Evolutionary conservation across 2,113 vertebrate genomes (phyloP).

Genomic region (Catharus bicknelli): DNA sequence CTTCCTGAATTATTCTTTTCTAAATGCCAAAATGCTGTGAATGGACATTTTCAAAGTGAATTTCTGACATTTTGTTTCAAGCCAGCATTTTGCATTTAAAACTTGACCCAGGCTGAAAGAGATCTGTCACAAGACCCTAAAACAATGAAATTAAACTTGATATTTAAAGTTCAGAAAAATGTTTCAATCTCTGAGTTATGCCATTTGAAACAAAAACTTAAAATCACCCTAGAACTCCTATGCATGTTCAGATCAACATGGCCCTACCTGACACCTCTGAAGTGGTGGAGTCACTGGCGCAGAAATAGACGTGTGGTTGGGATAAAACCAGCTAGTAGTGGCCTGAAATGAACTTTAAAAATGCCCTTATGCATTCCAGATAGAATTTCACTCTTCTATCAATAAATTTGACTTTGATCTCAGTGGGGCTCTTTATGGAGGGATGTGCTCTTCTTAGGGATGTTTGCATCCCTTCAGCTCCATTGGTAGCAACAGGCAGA

Average conservation of each 20-base stretch:
- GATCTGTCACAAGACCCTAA: neutral
- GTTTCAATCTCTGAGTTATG: neutral
- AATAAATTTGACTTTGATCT: neutral
- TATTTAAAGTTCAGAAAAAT: neutral
- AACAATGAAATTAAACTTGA: neutral
- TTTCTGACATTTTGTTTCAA: constrained; percentile 42
- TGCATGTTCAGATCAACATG: neutral
- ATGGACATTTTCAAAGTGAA: constrained; percentile 23
- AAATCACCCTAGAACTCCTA: neutral
- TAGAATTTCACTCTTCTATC: neutral
- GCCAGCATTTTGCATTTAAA: constrained; percentile 16
- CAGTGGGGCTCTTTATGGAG: neutral
- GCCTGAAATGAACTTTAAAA: neutral
- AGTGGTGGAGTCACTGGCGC: neutral
- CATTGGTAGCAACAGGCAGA: neutral
- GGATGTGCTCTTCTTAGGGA: neutral
- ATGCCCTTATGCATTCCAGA: neutral
- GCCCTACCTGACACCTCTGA: neutral
- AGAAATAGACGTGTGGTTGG: neutral
- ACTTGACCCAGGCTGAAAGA: constrained; percentile 13
- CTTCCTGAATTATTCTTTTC: constrained; percentile 20
- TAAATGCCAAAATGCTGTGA: constrained; percentile 12
- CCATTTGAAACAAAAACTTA: neutral
- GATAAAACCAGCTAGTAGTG: neutral
- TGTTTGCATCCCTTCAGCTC: neutral